phyloP scores from a whole-genome alignment of 2,113 vertebrate species.

The Tachuris rubrigastra region DNA sequence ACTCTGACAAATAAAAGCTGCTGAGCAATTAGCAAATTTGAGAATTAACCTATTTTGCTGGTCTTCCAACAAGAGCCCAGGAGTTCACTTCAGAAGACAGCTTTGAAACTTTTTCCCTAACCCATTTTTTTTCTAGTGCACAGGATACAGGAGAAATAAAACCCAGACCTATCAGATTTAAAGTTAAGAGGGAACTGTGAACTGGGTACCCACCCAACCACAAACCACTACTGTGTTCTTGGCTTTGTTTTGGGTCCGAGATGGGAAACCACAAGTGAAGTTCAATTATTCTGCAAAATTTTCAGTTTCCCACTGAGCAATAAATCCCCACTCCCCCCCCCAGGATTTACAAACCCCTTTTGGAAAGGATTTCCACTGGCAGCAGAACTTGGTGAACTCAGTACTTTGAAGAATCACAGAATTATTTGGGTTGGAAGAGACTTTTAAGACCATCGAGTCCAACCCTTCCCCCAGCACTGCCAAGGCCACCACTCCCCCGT shows the following conservation, averaged over 20 bases:
- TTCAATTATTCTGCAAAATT: background rate
- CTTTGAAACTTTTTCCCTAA: background rate
- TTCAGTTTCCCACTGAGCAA: rapidly evolving
- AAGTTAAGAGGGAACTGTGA: background rate
- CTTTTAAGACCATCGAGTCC: background rate
- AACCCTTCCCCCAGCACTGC: rapidly evolving
- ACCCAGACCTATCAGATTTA: rapidly evolving
- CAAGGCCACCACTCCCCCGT: background rate
- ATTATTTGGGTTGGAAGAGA: rapidly evolving
- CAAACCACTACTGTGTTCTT: background rate
- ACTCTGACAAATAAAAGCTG: background rate
- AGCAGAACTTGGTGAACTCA: rapidly evolving
- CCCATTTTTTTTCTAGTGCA: background rate
- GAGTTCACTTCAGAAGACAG: background rate
- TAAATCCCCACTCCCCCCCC: rapidly evolving
- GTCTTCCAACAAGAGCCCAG: background rate
- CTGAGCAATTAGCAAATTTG: background rate
- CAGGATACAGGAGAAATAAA: background rate
- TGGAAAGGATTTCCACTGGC: background rate
- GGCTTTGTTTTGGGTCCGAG: background rate
- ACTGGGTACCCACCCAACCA: background rate
- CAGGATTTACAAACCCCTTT: background rate
- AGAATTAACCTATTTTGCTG: background rate
- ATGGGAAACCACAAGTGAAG: background rate
- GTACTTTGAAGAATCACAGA: rapidly evolving